These are phyloP conservation scores for Lepus oiostolus DNA, from an alignment of 2,797 vertebrate genomes.

Conservation along the genomic window DNA sequence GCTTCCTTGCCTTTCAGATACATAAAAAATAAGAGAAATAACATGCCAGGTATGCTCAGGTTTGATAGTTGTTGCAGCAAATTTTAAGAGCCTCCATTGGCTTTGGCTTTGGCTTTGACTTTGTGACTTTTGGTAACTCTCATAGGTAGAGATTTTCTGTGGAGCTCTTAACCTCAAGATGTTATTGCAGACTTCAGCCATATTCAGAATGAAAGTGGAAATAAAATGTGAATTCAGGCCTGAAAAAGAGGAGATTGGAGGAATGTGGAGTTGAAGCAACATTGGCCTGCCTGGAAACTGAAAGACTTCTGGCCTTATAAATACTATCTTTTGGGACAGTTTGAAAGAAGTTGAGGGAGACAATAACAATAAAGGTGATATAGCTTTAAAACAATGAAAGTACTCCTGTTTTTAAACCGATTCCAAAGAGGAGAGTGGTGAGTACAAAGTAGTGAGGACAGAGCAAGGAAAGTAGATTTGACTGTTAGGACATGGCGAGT, in stretches of 20 bases:
- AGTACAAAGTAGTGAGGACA: background rate
- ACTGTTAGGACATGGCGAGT: background rate
- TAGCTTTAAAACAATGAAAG: slow-evolving; percentile 61
- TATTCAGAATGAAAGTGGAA: slow-evolving; percentile 43
- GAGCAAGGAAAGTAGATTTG: slow-evolving; percentile 33
- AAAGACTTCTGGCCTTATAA: slow-evolving; percentile 24
- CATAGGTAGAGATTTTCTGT: slow-evolving; percentile 23
- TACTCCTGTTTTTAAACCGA: slow-evolving; percentile 61
- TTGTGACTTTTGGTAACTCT: slow-evolving; percentile 18
- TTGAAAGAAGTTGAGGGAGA: slow-evolving; percentile 55
- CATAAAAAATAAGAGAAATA: background rate
- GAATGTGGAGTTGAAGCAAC: slow-evolving; percentile 5
- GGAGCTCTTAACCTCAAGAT: slow-evolving; percentile 23
- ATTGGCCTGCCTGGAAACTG: background rate
- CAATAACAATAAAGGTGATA: background rate
- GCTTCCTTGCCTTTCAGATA: too few relatives aligned
- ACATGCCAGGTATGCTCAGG: background rate
- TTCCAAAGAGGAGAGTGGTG: slow-evolving; percentile 51
- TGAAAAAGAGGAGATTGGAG: slow-evolving; percentile 32
- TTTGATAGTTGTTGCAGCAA: background rate
- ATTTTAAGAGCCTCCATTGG: background rate
- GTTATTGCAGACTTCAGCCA: slow-evolving; percentile 12
- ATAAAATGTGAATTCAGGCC: slow-evolving; percentile 39
- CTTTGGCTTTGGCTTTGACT: slow-evolving; percentile 45
- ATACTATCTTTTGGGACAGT: slow-evolving; percentile 6